Evolutionary conservation across 64 coral and sea anemone species (phyloP), one percentile per base, ranked within the genome.

Genomic region (Orbicella faveolata): DNA sequence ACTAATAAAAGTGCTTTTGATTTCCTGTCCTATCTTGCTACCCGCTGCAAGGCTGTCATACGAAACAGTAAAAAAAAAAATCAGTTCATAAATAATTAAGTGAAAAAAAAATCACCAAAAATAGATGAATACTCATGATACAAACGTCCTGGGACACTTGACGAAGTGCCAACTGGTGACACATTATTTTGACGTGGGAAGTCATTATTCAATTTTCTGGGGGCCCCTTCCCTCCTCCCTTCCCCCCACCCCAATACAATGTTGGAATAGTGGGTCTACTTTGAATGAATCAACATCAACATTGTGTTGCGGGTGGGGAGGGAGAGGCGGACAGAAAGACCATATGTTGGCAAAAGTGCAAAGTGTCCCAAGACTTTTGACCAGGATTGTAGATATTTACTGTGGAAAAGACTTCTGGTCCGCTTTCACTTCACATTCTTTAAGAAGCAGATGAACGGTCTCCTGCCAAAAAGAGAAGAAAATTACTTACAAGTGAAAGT

Each of bases 1-100:
- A 74, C 94, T 99, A 75, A 99, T 89, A 17, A 96, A 93, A 12
- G 97, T 95, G 63, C 90, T 95, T 68, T 99, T 99, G 30, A 99
- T 85, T 66, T 99, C 97, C 23, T 94, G 94, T 21, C 94, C 88
- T 81, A 95, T 93, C 9, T 92, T 83, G 81, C 79, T 89, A n/a
- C 80, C 36, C 5, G 86, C 87, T 23, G 94, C 36, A 26, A 93
- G 74, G 54, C 82, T 88, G 48, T 91, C 41, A 34, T 67, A 92
- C 33, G 36, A 89, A 86, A 87, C 13, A 89, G 61, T 18, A 86
- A 72, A 68, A 2, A 36, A 23, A 53, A 41, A 5, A 3, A 37
- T 76, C 12, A 88, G 18, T 41, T n/a, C 6, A 72, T 66, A 30
- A 74, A 20, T 72, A 55, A 69, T 25, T 30, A 59, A 26, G n/a